phyloP scores from a whole-genome alignment of 2,113 vertebrate species.

The Callaeas wilsoni region DNA sequence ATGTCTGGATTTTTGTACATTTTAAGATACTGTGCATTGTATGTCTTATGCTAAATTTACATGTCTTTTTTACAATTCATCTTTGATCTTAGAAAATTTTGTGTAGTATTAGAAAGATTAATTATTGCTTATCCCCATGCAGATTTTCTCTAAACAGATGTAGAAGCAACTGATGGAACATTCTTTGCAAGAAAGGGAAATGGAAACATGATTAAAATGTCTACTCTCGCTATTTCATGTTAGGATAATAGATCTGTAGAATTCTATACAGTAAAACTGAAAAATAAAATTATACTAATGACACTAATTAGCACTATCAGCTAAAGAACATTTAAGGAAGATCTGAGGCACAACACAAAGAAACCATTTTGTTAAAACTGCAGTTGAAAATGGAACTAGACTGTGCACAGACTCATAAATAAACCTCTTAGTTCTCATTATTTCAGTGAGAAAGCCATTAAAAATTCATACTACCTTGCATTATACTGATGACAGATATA shows the following conservation, averaged over 20 bases:
- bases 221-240: background rate
- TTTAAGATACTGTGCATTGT: background rate
- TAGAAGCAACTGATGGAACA: background rate
- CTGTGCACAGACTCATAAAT: constrained; percentile 18
- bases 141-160: background rate
- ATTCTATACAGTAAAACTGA: background rate
- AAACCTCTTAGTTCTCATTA: constrained; percentile 54
- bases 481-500: constrained; percentile 51
- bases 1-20: background rate
- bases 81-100: background rate
- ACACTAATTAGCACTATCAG: background rate
- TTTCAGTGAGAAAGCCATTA: constrained; percentile 43
- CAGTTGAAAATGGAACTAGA: background rate
- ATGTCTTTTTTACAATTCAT: background rate
- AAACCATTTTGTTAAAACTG: background rate
- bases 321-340: background rate
- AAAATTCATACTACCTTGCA: constrained; percentile 58
- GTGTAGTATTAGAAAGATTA: background rate
- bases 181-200: background rate
- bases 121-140: background rate
- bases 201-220: background rate
- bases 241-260: background rate
- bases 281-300: background rate
- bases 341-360: background rate
- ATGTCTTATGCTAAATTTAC: background rate